These are phyloP conservation scores for Synergus umbraculus DNA, from an alignment of 2,888 invertebrate species.

Conservation along the genomic window DNA sequence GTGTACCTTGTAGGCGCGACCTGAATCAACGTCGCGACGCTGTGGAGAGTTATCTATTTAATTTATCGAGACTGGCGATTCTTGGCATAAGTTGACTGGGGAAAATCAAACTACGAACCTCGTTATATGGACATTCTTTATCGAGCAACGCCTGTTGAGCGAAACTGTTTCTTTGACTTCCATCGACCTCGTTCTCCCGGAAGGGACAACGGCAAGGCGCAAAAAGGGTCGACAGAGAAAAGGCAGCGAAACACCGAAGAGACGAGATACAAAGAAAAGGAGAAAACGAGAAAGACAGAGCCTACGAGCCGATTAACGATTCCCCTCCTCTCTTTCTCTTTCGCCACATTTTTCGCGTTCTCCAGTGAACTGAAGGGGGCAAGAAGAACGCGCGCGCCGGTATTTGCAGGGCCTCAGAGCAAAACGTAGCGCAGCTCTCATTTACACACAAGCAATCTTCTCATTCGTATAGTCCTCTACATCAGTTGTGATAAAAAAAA, in stretches of 20 bases:
- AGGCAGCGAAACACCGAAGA: conserved; percentile 37
- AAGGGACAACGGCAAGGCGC: conserved; percentile 38
- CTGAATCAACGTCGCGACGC: conserved; percentile 34
- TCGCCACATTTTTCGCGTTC: conserved; percentile 60
- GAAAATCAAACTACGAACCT: conserved; percentile 26
- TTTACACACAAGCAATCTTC: conserved; percentile 46
- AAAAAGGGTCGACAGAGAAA: conserved; percentile 42
- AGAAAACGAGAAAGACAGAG: conserved; percentile 48
- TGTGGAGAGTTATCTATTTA: conserved; percentile 42
- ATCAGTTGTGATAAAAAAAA: not conserved
- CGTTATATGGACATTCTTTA: conserved; percentile 30
- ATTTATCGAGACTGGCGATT: conserved; percentile 39
- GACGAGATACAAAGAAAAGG: conserved; percentile 35
- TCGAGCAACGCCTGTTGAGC: conserved; percentile 27
- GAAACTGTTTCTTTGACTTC: conserved; percentile 43
- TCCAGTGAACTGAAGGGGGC: conserved; percentile 55
- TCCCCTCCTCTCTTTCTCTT: conserved; percentile 53
- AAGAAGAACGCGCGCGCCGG: conserved; percentile 57
- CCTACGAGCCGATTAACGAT: conserved; percentile 47
- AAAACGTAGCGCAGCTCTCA: conserved; percentile 52
- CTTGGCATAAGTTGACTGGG: conserved; percentile 18
- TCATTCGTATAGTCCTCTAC: not conserved
- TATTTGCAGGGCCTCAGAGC: conserved; percentile 53
- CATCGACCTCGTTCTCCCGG: conserved; percentile 43
- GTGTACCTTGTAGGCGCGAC: conserved; percentile 29